These are phyloP conservation scores for human DNA, from an alignment of 2,113 vertebrate species.

Conservation along the genomic window GRCh38 chr1:10851501-10852000, in stretches of 20 bases:
- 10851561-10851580: not conserved
- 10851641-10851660: not conserved
- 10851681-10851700: not conserved
- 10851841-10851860: constrained; percentile 66
- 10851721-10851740: constrained; percentile 78
- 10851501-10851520: fast-evolving
- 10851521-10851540: not conserved
- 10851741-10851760: constrained; percentile 80
- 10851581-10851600: not conserved
- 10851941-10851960: not conserved
- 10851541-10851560: not conserved
- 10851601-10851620: not conserved
- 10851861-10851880: not conserved
- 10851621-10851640: not conserved
- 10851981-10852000: not conserved
- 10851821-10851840: constrained; percentile 76
- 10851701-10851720: constrained; percentile 63
- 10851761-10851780: constrained; percentile 78
- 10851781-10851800: constrained; percentile 78
- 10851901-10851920: not conserved
- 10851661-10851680: not conserved
- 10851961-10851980: not conserved
- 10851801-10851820: constrained; percentile 77
- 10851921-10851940: not conserved
- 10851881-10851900: not conserved